phyloP scores from a whole-genome alignment of 1,140 invertebrate species.

The Cotesia typhae region DNA sequence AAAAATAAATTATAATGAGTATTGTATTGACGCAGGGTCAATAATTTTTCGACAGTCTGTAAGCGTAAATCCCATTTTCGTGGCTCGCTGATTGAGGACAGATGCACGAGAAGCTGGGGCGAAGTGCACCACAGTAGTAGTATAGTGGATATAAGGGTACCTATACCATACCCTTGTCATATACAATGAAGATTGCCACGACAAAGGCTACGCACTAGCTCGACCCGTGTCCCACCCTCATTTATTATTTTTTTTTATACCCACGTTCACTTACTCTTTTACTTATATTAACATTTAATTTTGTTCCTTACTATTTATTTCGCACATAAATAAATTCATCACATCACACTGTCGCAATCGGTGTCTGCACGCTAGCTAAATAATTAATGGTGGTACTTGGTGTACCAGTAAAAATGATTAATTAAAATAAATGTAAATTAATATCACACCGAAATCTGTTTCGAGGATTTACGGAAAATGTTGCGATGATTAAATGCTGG shows the following conservation, averaged over 20 bases:
- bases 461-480: conserved; percentile 56
- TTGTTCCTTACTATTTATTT: conserved; percentile 34
- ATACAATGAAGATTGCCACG: conserved; percentile 53
- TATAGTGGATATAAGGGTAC: conserved; percentile 48
- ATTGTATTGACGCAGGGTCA: conserved; percentile 37
- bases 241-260: conserved; percentile 33
- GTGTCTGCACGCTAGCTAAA: not conserved
- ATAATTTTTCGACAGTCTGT: conserved; percentile 53
- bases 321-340: conserved; percentile 6
- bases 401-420: not conserved
- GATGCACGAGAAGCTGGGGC: conserved; percentile 59
- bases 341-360: too few species aligned
- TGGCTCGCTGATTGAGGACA: conserved; percentile 64
- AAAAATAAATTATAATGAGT: not conserved
- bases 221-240: conserved; percentile 38
- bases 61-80: conserved; percentile 61
- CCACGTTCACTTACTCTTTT: conserved; percentile 40
- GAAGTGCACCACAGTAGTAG: conserved; percentile 52
- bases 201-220: conserved; percentile 57
- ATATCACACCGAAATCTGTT: conserved; percentile 57
- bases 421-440: conserved; percentile 25
- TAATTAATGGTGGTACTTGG: not conserved
- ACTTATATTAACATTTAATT: conserved; percentile 13
- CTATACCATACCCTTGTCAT: conserved; percentile 42
- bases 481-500: conserved; percentile 64